Percentiles rank a stretch among this genome's conserved stretches.
Evolutionary conservation across 2,797 vertebrate genomes (phyloP).

Genomic region (Alauda arvensis): DNA sequence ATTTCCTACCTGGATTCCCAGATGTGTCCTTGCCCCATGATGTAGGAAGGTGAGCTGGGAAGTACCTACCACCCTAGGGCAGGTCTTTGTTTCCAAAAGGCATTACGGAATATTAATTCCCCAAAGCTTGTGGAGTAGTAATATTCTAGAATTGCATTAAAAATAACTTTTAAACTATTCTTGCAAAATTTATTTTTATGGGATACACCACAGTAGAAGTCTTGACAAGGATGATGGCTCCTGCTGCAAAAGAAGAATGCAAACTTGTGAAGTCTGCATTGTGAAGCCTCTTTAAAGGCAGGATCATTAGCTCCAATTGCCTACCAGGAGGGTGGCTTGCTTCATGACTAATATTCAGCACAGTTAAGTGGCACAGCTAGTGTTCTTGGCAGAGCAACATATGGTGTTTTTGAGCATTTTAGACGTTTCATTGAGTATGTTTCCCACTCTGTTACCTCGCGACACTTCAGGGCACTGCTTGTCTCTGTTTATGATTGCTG

Average conservation of each 20-base stretch:
- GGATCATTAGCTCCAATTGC: background rate
- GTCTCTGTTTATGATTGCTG: background rate
- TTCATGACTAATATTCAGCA: conserved; percentile 1
- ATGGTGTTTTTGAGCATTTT: background rate
- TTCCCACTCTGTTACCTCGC: background rate
- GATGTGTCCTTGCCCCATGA: rapidly evolving
- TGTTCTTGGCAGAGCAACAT: conserved; percentile 9
- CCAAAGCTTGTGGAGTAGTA: rapidly evolving
- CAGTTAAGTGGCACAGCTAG: background rate
- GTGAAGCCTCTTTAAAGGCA: background rate
- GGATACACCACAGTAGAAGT: background rate
- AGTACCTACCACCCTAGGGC: background rate
- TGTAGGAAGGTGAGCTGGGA: background rate
- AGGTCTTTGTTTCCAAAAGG: background rate
- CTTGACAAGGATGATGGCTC: background rate
- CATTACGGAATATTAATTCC: background rate
- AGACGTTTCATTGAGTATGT: background rate
- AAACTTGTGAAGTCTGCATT: rapidly evolving
- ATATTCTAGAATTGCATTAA: background rate
- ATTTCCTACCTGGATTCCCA: background rate
- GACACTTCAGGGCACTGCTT: background rate
- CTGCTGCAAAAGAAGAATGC: background rate
- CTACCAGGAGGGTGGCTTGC: background rate
- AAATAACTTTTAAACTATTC: background rate
- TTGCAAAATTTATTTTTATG: background rate